These are phyloP conservation scores for Batillaria attramentaria DNA, from an alignment of 1,140 invertebrate genomes.

Conservation along the genomic window DNA sequence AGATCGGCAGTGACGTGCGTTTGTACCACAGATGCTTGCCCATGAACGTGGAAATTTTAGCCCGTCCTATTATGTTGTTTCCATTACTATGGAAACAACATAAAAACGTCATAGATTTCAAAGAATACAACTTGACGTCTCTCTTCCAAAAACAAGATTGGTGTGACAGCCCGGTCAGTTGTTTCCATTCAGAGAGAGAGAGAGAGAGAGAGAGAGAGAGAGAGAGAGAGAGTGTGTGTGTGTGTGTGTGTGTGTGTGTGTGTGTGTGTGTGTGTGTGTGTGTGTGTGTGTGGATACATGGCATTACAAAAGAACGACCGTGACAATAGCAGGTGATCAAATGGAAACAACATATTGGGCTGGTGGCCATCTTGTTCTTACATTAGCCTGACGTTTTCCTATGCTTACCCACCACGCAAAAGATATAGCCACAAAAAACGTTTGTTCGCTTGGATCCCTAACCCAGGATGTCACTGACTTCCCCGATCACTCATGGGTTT, in stretches of 20 bases:
- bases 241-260: constrained; percentile 5
- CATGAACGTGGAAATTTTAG: background rate
- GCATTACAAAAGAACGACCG: no score
- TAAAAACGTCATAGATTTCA: background rate
- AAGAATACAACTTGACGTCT: background rate
- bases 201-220: background rate
- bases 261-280: background rate
- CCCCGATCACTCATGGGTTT: no score
- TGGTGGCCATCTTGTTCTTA: no score
- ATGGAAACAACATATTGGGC: no score
- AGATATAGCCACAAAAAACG: no score
- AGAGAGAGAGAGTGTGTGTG: background rate
- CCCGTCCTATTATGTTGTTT: background rate
- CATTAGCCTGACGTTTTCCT: no score
- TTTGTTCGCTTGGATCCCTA: no score
- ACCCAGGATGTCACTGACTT: no score
- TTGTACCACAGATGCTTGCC: no score
- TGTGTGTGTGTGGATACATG: constrained; percentile 1
- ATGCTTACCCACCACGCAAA: no score
- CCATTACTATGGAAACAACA: background rate
- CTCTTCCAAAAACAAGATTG: background rate
- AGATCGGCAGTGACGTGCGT: no score
- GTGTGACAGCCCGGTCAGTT: background rate
- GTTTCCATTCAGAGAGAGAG: background rate
- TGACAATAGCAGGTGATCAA: no score